Percentiles rank a stretch among this genome's conserved stretches.
phyloP scores from a whole-genome alignment of 37 sponge, comb jelly and placozoan genomes.

The Aplysina aerophoba region DNA sequence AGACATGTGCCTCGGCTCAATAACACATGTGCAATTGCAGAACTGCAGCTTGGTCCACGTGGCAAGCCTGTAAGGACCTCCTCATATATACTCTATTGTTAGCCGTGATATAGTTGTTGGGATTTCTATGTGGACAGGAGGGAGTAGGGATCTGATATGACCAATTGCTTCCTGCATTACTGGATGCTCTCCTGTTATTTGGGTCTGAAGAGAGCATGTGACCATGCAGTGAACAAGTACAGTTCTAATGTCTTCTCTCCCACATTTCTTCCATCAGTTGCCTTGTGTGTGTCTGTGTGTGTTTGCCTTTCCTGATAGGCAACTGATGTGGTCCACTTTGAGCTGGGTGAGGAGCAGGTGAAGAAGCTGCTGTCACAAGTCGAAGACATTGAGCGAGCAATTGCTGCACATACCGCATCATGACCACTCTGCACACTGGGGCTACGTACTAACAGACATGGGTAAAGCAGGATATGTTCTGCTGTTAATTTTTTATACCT shows the following conservation, averaged over 20 bases:
- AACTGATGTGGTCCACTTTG: slow-evolving; percentile 74
- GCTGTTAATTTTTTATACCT: neutral
- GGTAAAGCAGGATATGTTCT: neutral
- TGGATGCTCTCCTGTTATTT: neutral
- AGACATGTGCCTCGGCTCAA: slow-evolving; percentile 82
- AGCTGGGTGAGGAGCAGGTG: slow-evolving; percentile 64
- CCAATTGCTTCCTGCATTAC: too few relatives aligned
- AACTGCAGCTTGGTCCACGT: slow-evolving; percentile 68
- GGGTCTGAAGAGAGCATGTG: too few relatives aligned
- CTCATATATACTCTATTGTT: too few relatives aligned
- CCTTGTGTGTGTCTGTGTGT: neutral
- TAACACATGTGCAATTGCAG: slow-evolving; percentile 84
- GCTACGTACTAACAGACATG: too few relatives aligned
- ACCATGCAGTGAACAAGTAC: too few relatives aligned
- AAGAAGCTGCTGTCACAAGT: slow-evolving; percentile 68
- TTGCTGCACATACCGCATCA: slow-evolving; percentile 53
- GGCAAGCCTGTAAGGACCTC: neutral
- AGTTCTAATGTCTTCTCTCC: neutral
- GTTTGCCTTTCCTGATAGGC: slow-evolving; percentile 9
- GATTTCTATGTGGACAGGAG: too few relatives aligned
- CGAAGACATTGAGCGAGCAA: slow-evolving; percentile 69
- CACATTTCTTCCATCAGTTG: neutral
- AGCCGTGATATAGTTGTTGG: too few relatives aligned
- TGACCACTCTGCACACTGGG: too few relatives aligned
- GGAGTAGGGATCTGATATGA: neutral